Conservation (phyloP, 1,140 invertebrate genomes). For the Macrostomum lignano region DNA sequence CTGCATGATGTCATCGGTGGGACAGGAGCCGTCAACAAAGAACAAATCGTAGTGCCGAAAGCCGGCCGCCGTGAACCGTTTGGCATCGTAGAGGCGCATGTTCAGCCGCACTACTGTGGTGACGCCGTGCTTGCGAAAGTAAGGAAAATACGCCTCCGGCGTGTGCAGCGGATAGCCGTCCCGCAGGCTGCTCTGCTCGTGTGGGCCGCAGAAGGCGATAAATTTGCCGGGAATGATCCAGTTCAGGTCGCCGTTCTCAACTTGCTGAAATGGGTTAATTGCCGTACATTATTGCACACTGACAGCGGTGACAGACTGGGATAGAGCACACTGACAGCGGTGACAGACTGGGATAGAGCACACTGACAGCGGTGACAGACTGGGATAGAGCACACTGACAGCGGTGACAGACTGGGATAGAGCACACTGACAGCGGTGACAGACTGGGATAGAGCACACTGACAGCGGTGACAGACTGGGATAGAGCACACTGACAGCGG, state of each 20-base stretch:
- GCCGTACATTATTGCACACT: too few species aligned
- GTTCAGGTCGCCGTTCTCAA: constrained; percentile 91
- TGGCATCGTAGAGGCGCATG: constrained; percentile 73
- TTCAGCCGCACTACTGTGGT: constrained; percentile 67
- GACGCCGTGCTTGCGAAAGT: constrained; percentile 70
- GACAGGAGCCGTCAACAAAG: constrained; percentile 81
- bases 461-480: too few species aligned
- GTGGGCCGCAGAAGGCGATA: constrained; percentile 90
- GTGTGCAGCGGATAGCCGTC: constrained; percentile 58
- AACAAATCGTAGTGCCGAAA: constrained; percentile 83
- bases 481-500: too few species aligned
- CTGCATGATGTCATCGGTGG: constrained; percentile 57
- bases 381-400: too few species aligned
- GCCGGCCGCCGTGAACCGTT: constrained; percentile 57
- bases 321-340: too few species aligned
- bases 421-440: too few species aligned
- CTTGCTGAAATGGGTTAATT: too few species aligned
- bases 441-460: too few species aligned
- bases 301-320: too few species aligned
- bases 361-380: too few species aligned
- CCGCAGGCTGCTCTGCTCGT: constrained; percentile 53
- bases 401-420: too few species aligned
- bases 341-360: too few species aligned
- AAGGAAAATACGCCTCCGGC: constrained; percentile 77
- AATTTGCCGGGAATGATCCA: constrained; percentile 94